These are phyloP conservation scores for Congeria kusceri DNA, from an alignment of 2,888 invertebrate species.

Conservation along the genomic window DNA sequence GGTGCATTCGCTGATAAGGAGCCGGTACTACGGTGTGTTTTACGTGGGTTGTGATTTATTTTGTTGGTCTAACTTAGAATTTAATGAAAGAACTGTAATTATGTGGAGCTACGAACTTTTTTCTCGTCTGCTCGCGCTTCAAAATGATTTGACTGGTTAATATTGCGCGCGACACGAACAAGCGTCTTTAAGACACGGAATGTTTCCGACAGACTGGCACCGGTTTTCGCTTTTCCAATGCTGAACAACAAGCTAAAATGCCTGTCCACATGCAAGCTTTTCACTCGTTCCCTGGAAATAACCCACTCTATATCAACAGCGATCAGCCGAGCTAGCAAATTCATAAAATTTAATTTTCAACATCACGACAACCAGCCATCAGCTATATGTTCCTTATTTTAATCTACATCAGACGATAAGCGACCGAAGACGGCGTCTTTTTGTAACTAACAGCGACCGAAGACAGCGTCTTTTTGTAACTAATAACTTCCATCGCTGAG, in stretches of 20 bases:
- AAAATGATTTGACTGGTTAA: too few species aligned
- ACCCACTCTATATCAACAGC: slow-evolving; percentile 44
- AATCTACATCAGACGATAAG: slow-evolving; percentile 6
- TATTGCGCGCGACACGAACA: too few species aligned
- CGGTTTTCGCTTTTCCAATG: slow-evolving; percentile 30
- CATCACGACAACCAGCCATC: slow-evolving; percentile 54
- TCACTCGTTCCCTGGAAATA: slow-evolving; percentile 47
- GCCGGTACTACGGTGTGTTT: too few species aligned
- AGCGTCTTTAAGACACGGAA: slow-evolving; percentile 30
- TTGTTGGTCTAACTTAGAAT: too few species aligned
- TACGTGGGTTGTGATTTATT: too few species aligned
- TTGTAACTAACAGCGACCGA: slow-evolving; percentile 17
- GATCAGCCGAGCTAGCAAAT: slow-evolving; percentile 53
- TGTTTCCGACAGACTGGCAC: slow-evolving; percentile 48
- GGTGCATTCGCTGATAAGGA: too few species aligned
- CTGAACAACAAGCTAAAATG: slow-evolving; percentile 50
- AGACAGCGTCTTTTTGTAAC: slow-evolving; percentile 9
- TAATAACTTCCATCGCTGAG: slow-evolving; percentile 7
- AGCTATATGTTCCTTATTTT: slow-evolving; percentile 52
- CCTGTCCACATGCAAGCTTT: slow-evolving; percentile 45
- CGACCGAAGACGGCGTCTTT: too few species aligned
- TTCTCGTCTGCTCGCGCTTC: too few species aligned
- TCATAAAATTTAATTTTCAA: slow-evolving; percentile 58
- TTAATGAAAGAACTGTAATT: too few species aligned
- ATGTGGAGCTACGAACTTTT: too few species aligned